Percentiles rank a stretch among this genome's conserved stretches.
These are phyloP conservation scores for Hipposideros larvatus DNA, from an alignment of 2,797 vertebrate genomes.

Conservation along the genomic window DNA sequence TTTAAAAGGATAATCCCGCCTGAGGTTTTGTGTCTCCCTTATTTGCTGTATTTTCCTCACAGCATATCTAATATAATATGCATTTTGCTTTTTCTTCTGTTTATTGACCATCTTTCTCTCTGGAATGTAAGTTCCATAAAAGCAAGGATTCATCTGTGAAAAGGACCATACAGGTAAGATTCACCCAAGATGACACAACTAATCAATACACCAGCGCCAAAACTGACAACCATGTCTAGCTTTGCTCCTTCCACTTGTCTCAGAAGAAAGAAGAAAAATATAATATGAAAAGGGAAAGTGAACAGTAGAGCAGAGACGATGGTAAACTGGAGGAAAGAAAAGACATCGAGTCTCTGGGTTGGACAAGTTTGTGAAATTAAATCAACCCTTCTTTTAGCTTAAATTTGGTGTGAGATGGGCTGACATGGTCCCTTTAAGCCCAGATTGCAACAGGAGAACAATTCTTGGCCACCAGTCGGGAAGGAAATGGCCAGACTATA, in stretches of 20 bases:
- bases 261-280: background rate
- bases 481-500: slow-evolving; percentile 74
- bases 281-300: background rate
- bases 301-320: background rate
- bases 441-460: slow-evolving; percentile 35
- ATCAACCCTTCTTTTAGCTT: slow-evolving; percentile 42
- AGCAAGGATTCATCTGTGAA: background rate
- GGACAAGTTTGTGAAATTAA: slow-evolving; percentile 13
- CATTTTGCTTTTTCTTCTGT: background rate
- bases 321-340: background rate
- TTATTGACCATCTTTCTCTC: background rate
- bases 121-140: background rate
- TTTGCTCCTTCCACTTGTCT: background rate
- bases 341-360: background rate
- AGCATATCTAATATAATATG: background rate
- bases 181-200: background rate
- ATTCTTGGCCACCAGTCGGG: slow-evolving; percentile 31
- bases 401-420: slow-evolving; percentile 25
- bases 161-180: background rate
- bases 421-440: slow-evolving; percentile 70
- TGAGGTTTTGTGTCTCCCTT: background rate
- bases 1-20: background rate
- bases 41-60: background rate
- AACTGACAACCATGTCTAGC: background rate
- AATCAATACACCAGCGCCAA: background rate